Percentiles rank a stretch among this genome's conserved stretches.
These are phyloP conservation scores for Clistopyga incitator DNA, from an alignment of 2,888 invertebrate genomes.

Conservation along the genomic window DNA sequence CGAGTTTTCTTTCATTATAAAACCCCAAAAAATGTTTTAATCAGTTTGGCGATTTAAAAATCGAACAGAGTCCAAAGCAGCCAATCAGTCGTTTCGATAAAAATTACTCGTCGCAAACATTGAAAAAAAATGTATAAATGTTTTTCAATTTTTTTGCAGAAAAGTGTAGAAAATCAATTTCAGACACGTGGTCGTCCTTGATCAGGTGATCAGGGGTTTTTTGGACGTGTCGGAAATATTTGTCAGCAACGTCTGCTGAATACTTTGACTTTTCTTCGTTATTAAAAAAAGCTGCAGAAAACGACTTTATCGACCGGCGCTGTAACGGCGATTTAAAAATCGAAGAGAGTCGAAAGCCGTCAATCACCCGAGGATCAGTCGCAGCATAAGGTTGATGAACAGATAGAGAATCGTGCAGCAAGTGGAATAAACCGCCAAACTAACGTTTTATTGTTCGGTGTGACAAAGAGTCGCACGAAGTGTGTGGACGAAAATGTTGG, in stretches of 20 bases:
- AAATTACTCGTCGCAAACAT: no score
- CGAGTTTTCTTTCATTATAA: conserved; percentile 1
- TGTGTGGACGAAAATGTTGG: background rate
- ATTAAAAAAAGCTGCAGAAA: no score
- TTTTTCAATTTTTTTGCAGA: no score
- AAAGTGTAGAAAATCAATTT: no score
- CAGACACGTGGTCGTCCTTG: no score
- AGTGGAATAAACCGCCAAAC: background rate
- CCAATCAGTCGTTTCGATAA: background rate
- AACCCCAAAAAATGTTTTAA: conserved; percentile 6
- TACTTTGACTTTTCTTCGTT: no score
- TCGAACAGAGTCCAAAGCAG: conserved; percentile 17
- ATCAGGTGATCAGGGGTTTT: no score
- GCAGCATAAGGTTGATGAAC: conserved; percentile 15
- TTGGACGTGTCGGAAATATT: no score
- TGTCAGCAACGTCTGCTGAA: no score
- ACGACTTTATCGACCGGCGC: conserved; percentile 1
- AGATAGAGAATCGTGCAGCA: background rate
- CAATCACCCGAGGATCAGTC: conserved; percentile 3
- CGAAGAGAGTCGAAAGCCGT: conserved; percentile 22
- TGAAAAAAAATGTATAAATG: no score
- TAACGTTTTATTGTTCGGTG: background rate
- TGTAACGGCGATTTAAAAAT: conserved; percentile 31
- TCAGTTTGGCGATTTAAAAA: conserved; percentile 35
- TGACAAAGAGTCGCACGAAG: background rate